Conservation (phyloP, 2,113 vertebrate species). For the Lophotis ruficrista region DNA sequence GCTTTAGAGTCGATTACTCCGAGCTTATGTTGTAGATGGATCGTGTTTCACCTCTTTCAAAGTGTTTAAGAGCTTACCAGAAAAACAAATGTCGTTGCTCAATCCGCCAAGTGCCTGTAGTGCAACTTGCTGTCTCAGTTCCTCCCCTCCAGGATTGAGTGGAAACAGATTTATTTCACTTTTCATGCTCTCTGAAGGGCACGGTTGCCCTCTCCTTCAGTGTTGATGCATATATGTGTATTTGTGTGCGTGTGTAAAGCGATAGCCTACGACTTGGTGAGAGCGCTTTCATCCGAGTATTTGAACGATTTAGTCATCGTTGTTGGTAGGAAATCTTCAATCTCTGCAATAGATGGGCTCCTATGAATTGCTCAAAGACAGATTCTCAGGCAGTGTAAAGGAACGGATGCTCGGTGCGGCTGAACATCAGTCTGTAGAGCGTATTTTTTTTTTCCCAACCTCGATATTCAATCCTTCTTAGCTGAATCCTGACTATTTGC, state of each 20-base stretch:
- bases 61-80: slow-evolving; percentile 54
- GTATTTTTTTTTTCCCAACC: no score
- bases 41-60: slow-evolving; percentile 56
- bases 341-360: background rate
- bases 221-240: background rate
- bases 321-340: background rate
- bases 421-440: background rate
- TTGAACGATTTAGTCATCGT: background rate
- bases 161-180: slow-evolving; percentile 8
- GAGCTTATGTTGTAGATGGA: slow-evolving; percentile 16
- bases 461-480: background rate
- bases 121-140: slow-evolving; percentile 35
- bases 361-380: background rate
- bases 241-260: background rate
- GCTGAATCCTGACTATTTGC: background rate
- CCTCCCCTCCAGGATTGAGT: background rate
- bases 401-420: background rate
- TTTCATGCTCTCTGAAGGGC: background rate
- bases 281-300: no score
- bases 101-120: slow-evolving; percentile 34
- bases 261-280: background rate
- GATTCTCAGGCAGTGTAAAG: background rate
- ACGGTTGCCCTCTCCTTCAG: background rate
- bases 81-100: slow-evolving; percentile 54
- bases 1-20: background rate